Base-by-base conservation (phyloP, 2,113 vertebrate genomes). In the Lycaon pictus region DNA sequence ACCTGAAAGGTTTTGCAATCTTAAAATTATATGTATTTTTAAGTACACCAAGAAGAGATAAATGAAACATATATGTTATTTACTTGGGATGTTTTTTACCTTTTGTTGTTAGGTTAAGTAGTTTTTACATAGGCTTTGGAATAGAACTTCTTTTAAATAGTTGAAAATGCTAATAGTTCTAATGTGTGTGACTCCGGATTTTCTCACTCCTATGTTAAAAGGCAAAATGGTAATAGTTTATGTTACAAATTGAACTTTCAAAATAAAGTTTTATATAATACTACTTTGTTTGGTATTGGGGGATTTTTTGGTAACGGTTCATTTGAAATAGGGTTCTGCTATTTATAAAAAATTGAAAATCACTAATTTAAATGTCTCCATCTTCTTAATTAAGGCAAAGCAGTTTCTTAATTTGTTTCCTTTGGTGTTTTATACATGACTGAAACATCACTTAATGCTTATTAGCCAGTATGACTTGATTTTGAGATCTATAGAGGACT, bases 321-420 rank as follows among this genome's bases (percentile, higher is more conserved):
- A 65, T 76, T 85, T 86, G 58, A 93, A 93, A 86, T 32, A 23
- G 20, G 15, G 29, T 72, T n/a, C 37, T 92, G 35, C 65, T 72
- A 3, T 83, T 72, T 72, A 19, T 72, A 19, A 85, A 62, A 76
- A 74, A 37, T 16, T 74, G 10, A 62, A 72, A 83, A 27, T 58
- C 53, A 23, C 15, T 92, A 29, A 55, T 83, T 72, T 92, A 83
- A 84, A 81, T 91, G 17, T 92, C 11, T 71, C 27, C 35, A 60
- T 92, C n/a, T 48, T 63, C 62, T 67, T 92, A 37, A 92, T 84
- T 74, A 83, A n/a, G 55, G 27, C 90, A 48, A 69, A 82, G 13
- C 29, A 74, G 55, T 84, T 84, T 62, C 29, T 72, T 92, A 83
- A 74, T 92, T 92, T 92, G 29, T 62, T 74, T 72, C 77, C n/a